Conservation (phyloP, 92 coral and sea anemone genomes). For the Porites divaricata region DNA sequence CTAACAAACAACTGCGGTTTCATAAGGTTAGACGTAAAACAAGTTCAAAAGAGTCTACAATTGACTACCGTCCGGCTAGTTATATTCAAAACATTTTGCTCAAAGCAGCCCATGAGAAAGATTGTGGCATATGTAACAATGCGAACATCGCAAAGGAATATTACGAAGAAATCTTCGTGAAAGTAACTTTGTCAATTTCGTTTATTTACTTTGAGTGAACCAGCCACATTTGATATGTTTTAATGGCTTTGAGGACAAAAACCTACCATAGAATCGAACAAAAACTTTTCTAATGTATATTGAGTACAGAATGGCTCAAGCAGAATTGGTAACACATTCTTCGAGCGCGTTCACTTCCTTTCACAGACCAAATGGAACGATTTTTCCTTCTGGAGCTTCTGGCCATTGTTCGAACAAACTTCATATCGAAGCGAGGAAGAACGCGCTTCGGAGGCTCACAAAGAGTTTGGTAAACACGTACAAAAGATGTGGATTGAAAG, state of each 20-base stretch:
- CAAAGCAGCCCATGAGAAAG: conserved; percentile 23
- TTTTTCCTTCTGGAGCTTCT: conserved; percentile 44
- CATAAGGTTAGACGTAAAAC: neutral
- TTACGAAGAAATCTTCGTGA: conserved; percentile 26
- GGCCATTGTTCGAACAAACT: conserved; percentile 50
- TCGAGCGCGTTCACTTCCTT: conserved; percentile 85
- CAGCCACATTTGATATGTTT: conserved; percentile 21
- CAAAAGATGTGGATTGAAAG: conserved; percentile 82
- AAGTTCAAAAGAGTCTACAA: conserved; percentile 4
- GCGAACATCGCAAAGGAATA: conserved; percentile 7
- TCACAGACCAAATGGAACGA: conserved; percentile 62
- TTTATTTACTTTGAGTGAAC: conserved; percentile 34
- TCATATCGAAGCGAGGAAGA: conserved; percentile 70
- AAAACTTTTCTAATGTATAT: conserved; percentile 31
- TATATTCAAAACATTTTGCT: conserved; percentile 20
- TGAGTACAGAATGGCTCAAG: conserved; percentile 81
- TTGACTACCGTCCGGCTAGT: neutral
- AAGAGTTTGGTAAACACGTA: conserved; percentile 80
- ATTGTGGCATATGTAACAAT: conserved; percentile 21
- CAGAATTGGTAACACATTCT: conserved; percentile 86
- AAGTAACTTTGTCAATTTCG: conserved; percentile 24
- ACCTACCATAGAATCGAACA: conserved; percentile 23
- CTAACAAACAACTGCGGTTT: conserved; percentile 25
- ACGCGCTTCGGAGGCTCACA: conserved; percentile 77
- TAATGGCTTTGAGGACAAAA: conserved; percentile 46